Evolutionary conservation across 2,888 invertebrate species (phyloP).

Genomic region (Tineola bisselliella): DNA sequence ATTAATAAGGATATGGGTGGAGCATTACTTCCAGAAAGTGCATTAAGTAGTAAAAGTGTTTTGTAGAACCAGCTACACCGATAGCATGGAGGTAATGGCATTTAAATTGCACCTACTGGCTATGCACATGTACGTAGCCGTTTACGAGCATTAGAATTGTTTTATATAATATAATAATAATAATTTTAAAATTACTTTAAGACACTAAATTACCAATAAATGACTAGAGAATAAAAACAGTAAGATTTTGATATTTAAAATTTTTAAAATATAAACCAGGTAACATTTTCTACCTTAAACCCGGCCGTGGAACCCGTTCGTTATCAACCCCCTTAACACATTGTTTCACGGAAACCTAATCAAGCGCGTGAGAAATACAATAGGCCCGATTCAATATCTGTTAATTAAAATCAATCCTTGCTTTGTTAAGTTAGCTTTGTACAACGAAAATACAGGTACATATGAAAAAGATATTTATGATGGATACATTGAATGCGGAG

Average conservation of each 20-base stretch:
- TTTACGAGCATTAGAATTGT: no score
- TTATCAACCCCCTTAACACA: slow-evolving; percentile 52
- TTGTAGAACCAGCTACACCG: not conserved
- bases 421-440: slow-evolving; percentile 28
- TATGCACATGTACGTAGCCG: no score
- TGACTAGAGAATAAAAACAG: no score
- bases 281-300: slow-evolving; percentile 3
- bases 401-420: slow-evolving; percentile 59
- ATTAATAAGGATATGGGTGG: not conserved
- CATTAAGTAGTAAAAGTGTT: not conserved
- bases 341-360: slow-evolving; percentile 56
- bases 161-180: no score
- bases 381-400: slow-evolving; percentile 45
- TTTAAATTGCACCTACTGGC: not conserved
- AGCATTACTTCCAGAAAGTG: no score
- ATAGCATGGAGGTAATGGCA: not conserved
- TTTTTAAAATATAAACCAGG: not conserved
- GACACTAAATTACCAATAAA: no score
- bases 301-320: slow-evolving; percentile 29
- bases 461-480: slow-evolving; percentile 13
- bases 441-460: slow-evolving; percentile 19
- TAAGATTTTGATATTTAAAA: no score
- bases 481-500: not conserved
- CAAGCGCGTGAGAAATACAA: slow-evolving; percentile 50
- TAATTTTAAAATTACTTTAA: no score